Conservation (phyloP, 2,113 vertebrate species). For the Corvus cornix region DNA sequence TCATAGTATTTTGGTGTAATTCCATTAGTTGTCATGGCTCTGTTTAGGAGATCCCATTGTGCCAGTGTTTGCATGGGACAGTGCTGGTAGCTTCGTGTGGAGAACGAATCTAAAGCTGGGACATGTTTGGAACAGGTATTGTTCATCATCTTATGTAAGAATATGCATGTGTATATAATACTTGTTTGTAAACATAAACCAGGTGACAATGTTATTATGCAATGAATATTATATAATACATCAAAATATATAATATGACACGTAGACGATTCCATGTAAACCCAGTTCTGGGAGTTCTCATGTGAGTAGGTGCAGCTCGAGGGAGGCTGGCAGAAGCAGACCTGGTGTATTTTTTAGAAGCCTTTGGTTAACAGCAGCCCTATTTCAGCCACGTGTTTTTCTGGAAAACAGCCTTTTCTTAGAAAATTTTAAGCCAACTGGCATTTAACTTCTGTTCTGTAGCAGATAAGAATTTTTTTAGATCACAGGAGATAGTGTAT, state of each 20-base stretch:
- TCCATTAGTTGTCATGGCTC: background rate
- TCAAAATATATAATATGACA: background rate
- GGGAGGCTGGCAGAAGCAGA: background rate
- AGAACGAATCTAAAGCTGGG: background rate
- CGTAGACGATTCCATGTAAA: background rate
- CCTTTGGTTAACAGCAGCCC: background rate
- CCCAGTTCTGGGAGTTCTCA: background rate
- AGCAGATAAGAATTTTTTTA: background rate
- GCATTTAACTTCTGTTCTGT: background rate
- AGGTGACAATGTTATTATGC: background rate
- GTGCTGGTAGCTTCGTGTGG: background rate
- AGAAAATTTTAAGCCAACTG: background rate
- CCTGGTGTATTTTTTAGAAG: background rate
- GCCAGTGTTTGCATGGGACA: background rate
- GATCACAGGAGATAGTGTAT: background rate
- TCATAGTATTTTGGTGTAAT: background rate
- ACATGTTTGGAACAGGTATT: background rate
- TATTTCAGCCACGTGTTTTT: background rate
- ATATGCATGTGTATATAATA: fast-evolving
- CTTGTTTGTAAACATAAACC: fast-evolving
- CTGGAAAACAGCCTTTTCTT: background rate
- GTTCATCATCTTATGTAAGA: fast-evolving
- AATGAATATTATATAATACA: background rate
- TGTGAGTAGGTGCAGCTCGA: background rate
- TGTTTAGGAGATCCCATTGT: background rate